Evolutionary conservation across 1,140 invertebrate genomes (phyloP).

Genomic region (Trichonephila clavata): DNA sequence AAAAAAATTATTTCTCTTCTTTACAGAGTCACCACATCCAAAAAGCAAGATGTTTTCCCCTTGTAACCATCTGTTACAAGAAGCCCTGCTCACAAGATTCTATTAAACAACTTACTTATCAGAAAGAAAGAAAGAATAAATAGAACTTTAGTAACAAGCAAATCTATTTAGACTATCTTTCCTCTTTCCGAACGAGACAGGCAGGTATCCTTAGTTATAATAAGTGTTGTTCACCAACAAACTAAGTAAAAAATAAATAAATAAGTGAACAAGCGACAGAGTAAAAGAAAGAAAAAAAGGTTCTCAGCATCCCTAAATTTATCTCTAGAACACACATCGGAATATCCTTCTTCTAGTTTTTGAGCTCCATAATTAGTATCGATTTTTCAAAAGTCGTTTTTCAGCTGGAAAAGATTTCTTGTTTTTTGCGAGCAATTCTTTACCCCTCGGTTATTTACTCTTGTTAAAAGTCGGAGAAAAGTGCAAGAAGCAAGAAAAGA

Average conservation of each 20-base stretch:
- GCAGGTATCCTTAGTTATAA: constrained; percentile 31
- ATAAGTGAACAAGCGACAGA: not conserved
- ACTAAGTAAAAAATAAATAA: not conserved
- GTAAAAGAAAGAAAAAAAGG: not conserved
- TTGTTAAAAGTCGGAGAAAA: constrained; percentile 51
- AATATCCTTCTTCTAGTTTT: constrained; percentile 46
- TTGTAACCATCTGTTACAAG: not conserved
- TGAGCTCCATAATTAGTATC: constrained; percentile 66
- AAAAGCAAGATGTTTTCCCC: not conserved
- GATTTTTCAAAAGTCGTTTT: constrained; percentile 67
- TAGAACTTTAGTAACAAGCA: constrained; percentile 23
- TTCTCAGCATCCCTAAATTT: constrained; percentile 24
- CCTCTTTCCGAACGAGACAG: not conserved
- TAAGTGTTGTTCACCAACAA: constrained; percentile 33
- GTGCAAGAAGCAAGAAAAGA: not conserved
- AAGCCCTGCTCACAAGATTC: not conserved
- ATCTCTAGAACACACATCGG: constrained; percentile 32
- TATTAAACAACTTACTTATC: constrained; percentile 35
- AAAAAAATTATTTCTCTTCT: not conserved
- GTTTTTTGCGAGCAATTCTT: constrained; percentile 9
- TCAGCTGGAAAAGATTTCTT: not conserved
- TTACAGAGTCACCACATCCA: not conserved
- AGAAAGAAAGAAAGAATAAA: not conserved
- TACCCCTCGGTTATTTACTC: constrained; percentile 66
- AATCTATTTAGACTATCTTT: constrained; percentile 27